A percentile compares a stretch with the other conserved stretches of the same genome.
These are phyloP conservation scores for Orussus abietinus DNA, from an alignment of 1,140 invertebrate genomes.

Conservation along the genomic window DNA sequence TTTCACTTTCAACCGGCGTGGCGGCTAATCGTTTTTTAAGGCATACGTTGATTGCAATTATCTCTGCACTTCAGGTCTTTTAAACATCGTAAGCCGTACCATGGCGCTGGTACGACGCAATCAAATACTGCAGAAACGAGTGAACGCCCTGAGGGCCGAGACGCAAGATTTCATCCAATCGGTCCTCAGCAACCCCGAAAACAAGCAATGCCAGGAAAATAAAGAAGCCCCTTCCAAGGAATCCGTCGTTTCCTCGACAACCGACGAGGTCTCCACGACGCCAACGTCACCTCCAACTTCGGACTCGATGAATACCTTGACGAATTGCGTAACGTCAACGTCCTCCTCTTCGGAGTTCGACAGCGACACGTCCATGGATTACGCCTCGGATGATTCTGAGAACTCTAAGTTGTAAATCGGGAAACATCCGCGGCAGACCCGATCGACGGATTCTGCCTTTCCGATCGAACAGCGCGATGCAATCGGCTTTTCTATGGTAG, in stretches of 20 bases:
- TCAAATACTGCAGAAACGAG: slow-evolving; percentile 45
- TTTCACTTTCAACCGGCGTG: too few relatives aligned
- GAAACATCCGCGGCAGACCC: too few relatives aligned
- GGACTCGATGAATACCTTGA: background rate
- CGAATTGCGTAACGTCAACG: background rate
- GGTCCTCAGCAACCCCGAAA: slow-evolving; percentile 43
- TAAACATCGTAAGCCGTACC: slow-evolving; percentile 52
- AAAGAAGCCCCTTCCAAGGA: background rate
- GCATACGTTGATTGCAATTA: background rate
- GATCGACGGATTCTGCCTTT: too few relatives aligned
- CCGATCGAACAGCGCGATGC: background rate
- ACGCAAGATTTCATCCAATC: slow-evolving; percentile 49
- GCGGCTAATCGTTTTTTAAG: too few relatives aligned
- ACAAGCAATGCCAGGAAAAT: slow-evolving; percentile 25
- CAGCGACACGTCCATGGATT: background rate
- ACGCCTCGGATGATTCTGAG: background rate
- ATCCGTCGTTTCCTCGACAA: background rate
- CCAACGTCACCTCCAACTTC: background rate
- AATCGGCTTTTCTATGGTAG: background rate
- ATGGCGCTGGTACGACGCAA: slow-evolving; percentile 51
- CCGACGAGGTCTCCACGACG: background rate
- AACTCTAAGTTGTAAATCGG: too few relatives aligned
- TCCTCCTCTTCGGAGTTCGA: background rate
- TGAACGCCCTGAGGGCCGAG: slow-evolving; percentile 48
- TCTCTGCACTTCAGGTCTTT: slow-evolving; percentile 35